Conservation (phyloP, 2,113 vertebrate species). For the Hypanus sabinus region DNA sequence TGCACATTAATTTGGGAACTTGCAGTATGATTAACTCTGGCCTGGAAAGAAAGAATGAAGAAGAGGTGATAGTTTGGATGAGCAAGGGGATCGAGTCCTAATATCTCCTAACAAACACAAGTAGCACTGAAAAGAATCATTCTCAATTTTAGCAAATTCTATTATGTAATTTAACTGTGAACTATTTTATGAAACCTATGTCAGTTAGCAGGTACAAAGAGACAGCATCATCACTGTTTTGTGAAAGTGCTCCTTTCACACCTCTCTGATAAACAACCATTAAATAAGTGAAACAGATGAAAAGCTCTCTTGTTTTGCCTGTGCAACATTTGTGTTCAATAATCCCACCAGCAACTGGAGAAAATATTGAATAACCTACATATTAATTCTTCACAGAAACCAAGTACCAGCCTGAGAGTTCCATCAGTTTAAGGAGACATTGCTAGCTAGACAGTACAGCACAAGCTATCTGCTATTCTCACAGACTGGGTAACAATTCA, state of each 20-base stretch:
- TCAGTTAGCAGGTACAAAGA: conserved; percentile 15
- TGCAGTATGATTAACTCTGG: no score
- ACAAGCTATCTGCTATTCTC: not conserved
- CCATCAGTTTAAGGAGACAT: not conserved
- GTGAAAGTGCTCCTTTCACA: not conserved
- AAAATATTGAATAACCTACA: not conserved
- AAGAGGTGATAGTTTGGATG: no score
- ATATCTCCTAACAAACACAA: no score
- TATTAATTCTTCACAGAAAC: not conserved
- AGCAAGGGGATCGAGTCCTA: no score
- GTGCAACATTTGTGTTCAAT: not conserved
- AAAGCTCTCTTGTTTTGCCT: not conserved
- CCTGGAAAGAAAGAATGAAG: no score
- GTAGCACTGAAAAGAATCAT: not conserved
- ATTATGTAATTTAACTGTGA: not conserved
- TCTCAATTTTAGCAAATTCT: not conserved
- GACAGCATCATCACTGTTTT: not conserved
- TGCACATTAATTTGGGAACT: no score
- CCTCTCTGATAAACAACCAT: not conserved
- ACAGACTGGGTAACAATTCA: not conserved
- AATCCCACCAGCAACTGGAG: not conserved
- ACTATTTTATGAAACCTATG: not conserved
- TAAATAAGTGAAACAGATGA: not conserved
- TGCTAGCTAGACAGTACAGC: not conserved
- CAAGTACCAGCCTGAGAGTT: not conserved